Percentiles rank a stretch among this genome's conserved stretches.
These are phyloP conservation scores for Heliconius aoede DNA, from an alignment of 2,888 invertebrate species.

Conservation along the genomic window DNA sequence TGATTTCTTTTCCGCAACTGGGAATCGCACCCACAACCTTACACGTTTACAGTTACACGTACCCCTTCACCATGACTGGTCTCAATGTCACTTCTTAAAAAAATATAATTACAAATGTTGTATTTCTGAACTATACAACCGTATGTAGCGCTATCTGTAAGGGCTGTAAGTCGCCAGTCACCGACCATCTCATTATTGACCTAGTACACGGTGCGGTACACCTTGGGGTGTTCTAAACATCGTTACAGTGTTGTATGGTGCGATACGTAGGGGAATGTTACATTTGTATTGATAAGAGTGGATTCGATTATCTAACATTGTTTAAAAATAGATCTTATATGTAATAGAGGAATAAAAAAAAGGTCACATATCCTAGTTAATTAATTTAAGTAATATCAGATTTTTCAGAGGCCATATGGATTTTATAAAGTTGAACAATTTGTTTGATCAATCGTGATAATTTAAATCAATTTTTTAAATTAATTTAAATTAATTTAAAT, in stretches of 20 bases:
- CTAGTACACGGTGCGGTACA: slow-evolving; percentile 75
- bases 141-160: slow-evolving; percentile 63
- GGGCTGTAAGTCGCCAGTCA: slow-evolving; percentile 76
- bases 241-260: slow-evolving; percentile 42
- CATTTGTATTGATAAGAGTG: slow-evolving; percentile 13
- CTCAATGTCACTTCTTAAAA: neutral
- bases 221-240: slow-evolving; percentile 46
- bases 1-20: no score
- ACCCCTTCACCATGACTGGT: no score
- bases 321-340: neutral
- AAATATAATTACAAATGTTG: neutral
- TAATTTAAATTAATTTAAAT: no score
- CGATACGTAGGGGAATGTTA: slow-evolving; percentile 17
- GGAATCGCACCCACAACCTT: neutral
- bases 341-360: neutral
- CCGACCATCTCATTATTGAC: slow-evolving; percentile 77
- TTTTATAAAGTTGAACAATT: no score
- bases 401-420: no score
- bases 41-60: no score
- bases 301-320: neutral
- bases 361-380: no score
- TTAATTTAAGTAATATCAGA: no score
- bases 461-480: no score
- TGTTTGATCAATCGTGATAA: no score
- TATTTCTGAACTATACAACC: slow-evolving; percentile 33